Evolutionary conservation across 1,140 invertebrate genomes (phyloP), one percentile per base, ranked within the genome.

Genomic region (Pseudomyrmex flavicornis): DNA sequence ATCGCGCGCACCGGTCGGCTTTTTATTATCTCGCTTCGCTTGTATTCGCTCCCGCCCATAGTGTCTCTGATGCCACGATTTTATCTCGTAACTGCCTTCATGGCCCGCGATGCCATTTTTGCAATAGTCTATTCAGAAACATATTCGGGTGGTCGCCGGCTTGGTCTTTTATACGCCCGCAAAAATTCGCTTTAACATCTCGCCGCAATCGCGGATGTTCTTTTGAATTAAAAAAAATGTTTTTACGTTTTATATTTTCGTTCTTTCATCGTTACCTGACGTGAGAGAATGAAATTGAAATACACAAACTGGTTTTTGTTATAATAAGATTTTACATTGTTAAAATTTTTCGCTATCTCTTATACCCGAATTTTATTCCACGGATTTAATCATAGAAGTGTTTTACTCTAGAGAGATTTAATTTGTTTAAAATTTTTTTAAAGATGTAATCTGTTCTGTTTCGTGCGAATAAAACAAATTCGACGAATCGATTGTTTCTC

Each of bases 1-100:
- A 79, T 79, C 63, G 63, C 63, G 63, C 17, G 56, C 35, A 0
- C 26, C 50, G 50, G 75, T 58, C 26, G 61, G 75, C 35, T 52
- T 79, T 79, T 79, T 79, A 79, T 79, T 79, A 79, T 69, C 76
- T 79, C 26, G 4, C 63, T 48, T 66, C 44, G 12, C 26, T 26
- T 69, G 20, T 46, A 75, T 62, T 20, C 35, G 22, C 46, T 10
- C 9, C 35, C 46, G 10, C 44, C 35, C 26, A 52, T 13, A 3
- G 26, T 26, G 26, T 58, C 20, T 69, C 52, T 15, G n/a, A 69
- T 26, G 54, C 35, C 54, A 20, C 65, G 44, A 79, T 79, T 70
- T 59, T 58, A 68, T 17, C 17, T 56, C n/a, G 26, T 12, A 46
- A 69, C 50, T 68, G 15, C 52, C 20, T 70, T 46, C 10, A 46